Evolutionary conservation across 2,113 vertebrate species (phyloP).

Genomic region (Odobenus rosmarus): DNA sequence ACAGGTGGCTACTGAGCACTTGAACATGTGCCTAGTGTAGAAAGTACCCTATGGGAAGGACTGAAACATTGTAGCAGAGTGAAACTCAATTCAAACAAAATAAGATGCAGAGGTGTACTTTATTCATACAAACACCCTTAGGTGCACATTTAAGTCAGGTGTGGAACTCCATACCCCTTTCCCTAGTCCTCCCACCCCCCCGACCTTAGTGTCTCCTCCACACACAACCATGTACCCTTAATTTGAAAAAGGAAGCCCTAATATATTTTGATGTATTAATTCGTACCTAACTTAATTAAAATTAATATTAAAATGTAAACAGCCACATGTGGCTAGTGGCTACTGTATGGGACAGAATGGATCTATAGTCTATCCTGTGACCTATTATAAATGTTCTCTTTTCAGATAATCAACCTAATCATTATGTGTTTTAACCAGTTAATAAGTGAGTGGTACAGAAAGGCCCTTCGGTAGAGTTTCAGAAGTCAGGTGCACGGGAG

Average conservation of each 20-base stretch:
- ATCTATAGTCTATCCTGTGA: neutral
- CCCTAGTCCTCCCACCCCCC: slow-evolving; percentile 84
- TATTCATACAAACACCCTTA: slow-evolving; percentile 88
- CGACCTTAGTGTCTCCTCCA: slow-evolving; percentile 87
- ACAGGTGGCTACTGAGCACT: neutral
- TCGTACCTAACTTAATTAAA: slow-evolving; percentile 82
- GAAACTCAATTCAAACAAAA: neutral
- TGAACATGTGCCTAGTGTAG: neutral
- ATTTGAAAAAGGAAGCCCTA: slow-evolving; percentile 87
- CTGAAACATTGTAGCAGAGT: neutral
- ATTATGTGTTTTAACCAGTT: neutral
- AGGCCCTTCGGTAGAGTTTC: neutral
- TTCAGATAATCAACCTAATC: neutral
- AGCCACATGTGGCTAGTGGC: neutral
- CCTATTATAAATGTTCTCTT: neutral
- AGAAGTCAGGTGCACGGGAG: neutral
- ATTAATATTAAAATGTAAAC: neutral
- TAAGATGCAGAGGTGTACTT: slow-evolving; percentile 57
- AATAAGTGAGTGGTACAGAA: neutral
- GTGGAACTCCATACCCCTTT: slow-evolving; percentile 82
- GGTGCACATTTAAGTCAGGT: slow-evolving; percentile 91
- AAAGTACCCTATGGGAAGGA: neutral
- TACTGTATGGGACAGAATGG: neutral
- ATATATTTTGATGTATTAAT: slow-evolving; percentile 86
- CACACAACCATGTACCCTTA: slow-evolving; percentile 89